Evolutionary conservation across 2,797 vertebrate genomes (phyloP), one percentile per base, ranked within the genome.

Genomic region (Clarias pachynema): DNA sequence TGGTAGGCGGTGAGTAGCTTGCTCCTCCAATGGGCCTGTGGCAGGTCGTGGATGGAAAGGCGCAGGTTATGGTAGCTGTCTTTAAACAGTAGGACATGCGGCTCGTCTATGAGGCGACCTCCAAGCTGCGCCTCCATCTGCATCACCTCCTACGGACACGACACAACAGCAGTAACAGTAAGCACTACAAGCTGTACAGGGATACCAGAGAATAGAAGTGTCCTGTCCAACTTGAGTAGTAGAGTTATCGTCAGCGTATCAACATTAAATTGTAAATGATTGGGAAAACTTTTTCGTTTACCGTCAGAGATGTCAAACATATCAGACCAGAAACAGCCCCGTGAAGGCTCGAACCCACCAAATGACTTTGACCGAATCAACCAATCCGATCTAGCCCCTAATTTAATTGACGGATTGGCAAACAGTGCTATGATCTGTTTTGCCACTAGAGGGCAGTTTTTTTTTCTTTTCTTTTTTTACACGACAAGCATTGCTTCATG

Each of bases 1-100:
- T 99, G 98, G 94, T 99, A 99, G 91, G 97, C 97, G 82, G 97
- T 97, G 0, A 99, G 96, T 85, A 99, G 97, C 90, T 99, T 99
- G 96, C 98, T 99, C 93, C 97, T 98, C 98, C 98, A 99, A 91
- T 98, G 96, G 8, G 97, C 96, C 93, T 97, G 97, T 92, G 98
- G 97, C 95, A 99, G 97, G 81, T 99, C 97, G 0, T 99, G 98
- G 93, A 99, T 96, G 92, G 98, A 99, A 89, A 99, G 96, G 85
- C 98, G 97, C 91, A 99, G 95, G 95, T 98, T 99, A 95, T 99
- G 98, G 94, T 99, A 99, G 92, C 97, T 99, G 95, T 99, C 98
- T 95, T 99, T 99, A 95, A 99, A 99, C 93, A 98, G 97, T 90
- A 99, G 95, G 86, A 98, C 90, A 40, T 98, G 97, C 6, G 98